Percentiles rank a stretch among this genome's conserved stretches.
phyloP scores from a whole-genome alignment of 2,888 invertebrate genomes.

The Atrina japonica region DNA sequence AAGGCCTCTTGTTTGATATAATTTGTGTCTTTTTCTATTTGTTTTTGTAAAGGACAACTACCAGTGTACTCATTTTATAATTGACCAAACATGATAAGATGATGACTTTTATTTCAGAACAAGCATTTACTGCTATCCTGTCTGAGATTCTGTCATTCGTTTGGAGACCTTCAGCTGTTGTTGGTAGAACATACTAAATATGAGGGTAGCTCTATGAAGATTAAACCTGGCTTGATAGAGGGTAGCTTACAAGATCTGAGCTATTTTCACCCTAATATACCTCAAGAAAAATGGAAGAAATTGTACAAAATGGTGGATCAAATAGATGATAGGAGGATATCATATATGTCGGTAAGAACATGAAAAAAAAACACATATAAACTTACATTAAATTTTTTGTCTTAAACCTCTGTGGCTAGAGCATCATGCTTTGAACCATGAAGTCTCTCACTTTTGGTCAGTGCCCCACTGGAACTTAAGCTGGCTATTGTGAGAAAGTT shows the following conservation, averaged over 20 bases:
- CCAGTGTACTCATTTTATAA: too few species aligned
- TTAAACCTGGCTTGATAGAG: too few species aligned
- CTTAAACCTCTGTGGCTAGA: too few species aligned
- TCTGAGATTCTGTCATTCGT: slow-evolving; percentile 49
- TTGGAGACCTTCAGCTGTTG: slow-evolving; percentile 56
- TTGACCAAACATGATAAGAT: too few species aligned
- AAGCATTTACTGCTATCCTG: slow-evolving; percentile 11
- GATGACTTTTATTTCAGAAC: slow-evolving; percentile 6
- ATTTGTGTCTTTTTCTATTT: too few species aligned
- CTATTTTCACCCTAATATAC: slow-evolving; percentile 46
- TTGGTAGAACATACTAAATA: slow-evolving; percentile 28
- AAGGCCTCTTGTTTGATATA: too few species aligned
- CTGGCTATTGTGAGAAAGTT: too few species aligned
- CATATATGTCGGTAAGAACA: slow-evolving; percentile 48
- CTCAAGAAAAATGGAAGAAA: slow-evolving; percentile 43
- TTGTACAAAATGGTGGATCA: slow-evolving; percentile 43
- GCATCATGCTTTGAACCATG: too few species aligned
- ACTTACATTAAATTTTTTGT: slow-evolving; percentile 1
- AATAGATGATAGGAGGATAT: slow-evolving; percentile 33
- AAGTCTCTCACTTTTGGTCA: too few species aligned
- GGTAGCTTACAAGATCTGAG: too few species aligned
- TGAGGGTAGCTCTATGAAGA: not conserved
- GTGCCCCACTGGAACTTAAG: too few species aligned
- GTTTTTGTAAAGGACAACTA: too few species aligned
- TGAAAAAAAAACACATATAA: not conserved